These are phyloP conservation scores for Aegotheles bennettii DNA, from an alignment of 2,113 vertebrate genomes.

Conservation along the genomic window DNA sequence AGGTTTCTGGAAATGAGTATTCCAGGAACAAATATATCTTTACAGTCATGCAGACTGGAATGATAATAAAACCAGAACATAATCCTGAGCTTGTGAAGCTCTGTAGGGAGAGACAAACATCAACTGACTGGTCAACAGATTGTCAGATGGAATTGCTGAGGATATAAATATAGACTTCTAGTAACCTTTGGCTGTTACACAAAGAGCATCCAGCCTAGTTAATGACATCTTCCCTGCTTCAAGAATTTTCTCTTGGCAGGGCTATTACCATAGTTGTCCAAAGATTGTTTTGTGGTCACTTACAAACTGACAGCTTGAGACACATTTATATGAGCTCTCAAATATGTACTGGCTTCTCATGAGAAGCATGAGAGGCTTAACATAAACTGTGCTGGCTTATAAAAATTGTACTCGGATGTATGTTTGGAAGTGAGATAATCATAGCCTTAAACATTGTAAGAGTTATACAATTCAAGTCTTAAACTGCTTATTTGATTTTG, in stretches of 20 bases:
- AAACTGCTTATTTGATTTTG: neutral
- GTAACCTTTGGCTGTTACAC: neutral
- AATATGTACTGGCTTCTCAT: neutral
- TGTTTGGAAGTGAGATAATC: neutral
- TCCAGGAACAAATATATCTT: neutral
- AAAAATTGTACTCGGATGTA: neutral
- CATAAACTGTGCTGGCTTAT: neutral
- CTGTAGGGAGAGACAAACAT: neutral
- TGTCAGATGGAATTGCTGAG: neutral
- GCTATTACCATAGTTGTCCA: neutral
- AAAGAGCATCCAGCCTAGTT: neutral
- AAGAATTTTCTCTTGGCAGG: conserved; percentile 24
- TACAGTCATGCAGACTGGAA: neutral
- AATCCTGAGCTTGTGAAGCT: neutral
- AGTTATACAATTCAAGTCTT: neutral
- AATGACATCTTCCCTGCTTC: neutral
- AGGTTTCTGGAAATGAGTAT: neutral
- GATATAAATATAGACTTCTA: conserved; percentile 19
- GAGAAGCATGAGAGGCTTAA: neutral
- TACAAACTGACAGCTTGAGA: neutral
- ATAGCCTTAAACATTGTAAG: neutral
- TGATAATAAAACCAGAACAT: neutral
- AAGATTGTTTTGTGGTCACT: neutral
- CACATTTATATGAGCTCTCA: neutral
- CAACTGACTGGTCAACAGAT: neutral